phyloP scores from a whole-genome alignment of 2,113 vertebrate species.

The Epinephelus lanceolatus region DNA sequence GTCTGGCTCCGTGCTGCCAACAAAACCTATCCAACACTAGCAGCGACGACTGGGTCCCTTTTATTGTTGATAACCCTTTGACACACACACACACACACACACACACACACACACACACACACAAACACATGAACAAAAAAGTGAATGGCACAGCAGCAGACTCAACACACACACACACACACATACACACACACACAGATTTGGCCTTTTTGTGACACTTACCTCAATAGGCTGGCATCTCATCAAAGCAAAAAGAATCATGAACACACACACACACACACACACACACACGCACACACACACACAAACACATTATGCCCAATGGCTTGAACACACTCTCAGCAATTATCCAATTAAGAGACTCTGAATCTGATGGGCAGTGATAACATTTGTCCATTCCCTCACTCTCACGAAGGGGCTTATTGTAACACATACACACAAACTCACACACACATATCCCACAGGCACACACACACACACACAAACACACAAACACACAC shows the following conservation, averaged over 20 bases:
- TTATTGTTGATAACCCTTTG: constrained; percentile 60
- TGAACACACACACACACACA: constrained; percentile 2
- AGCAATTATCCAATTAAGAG: constrained; percentile 65
- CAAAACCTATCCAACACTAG: constrained; percentile 35
- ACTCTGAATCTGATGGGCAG: constrained; percentile 52
- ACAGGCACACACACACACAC: neutral
- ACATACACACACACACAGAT: constrained; percentile 29
- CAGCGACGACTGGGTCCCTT: constrained; percentile 51
- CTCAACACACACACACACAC: constrained; percentile 10
- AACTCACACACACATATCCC: constrained; percentile 2
- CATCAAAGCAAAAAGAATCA: constrained; percentile 42
- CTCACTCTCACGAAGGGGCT: constrained; percentile 41
- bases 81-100: constrained; percentile 18
- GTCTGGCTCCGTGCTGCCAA: constrained; percentile 12
- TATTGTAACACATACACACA: constrained; percentile 28
- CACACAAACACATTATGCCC: constrained; percentile 19
- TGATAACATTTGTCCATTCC: constrained; percentile 56
- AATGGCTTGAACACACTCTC: constrained; percentile 14
- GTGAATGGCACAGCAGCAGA: constrained; percentile 34
- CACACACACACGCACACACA: neutral
- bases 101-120: constrained; percentile 10
- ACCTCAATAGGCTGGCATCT: constrained; percentile 57
- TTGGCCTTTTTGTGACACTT: constrained; percentile 57
- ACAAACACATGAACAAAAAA: constrained; percentile 22
- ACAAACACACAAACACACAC: neutral